phyloP scores from a whole-genome alignment of 2,797 vertebrate genomes.

The Rhyacichthys aspro region DNA sequence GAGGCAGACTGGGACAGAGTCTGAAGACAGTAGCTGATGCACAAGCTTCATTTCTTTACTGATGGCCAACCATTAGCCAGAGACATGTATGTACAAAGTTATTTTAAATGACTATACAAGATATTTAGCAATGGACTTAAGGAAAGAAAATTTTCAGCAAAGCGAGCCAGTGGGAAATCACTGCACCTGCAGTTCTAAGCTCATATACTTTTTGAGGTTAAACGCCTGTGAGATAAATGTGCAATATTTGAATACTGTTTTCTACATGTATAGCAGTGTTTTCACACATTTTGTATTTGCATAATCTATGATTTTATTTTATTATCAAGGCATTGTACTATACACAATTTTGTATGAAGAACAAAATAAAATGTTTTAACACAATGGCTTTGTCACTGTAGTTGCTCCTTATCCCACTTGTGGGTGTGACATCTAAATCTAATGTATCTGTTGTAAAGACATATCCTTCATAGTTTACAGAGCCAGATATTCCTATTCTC shows the following conservation, averaged over 20 bases:
- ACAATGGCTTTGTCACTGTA: background rate
- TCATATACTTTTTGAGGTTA: no score
- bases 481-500: constrained; percentile 45
- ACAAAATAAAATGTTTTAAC: constrained; percentile 22
- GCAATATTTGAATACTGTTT: no score
- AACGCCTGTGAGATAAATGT: no score
- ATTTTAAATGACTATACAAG: constrained; percentile 51
- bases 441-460: constrained; percentile 19
- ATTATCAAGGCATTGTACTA: constrained; percentile 54
- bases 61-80: constrained; percentile 45
- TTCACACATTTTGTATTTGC: constrained; percentile 35
- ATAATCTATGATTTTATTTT: constrained; percentile 65
- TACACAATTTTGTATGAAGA: constrained; percentile 59
- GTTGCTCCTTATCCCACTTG: constrained; percentile 27
- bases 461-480: constrained; percentile 66
- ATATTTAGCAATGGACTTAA: constrained; percentile 16
- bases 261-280: no score
- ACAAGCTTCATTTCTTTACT: constrained; percentile 42
- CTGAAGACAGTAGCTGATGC: constrained; percentile 48
- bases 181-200: background rate
- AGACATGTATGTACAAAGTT: constrained; percentile 28
- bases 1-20: constrained; percentile 46
- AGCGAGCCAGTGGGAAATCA: constrained; percentile 16
- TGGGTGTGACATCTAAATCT: constrained; percentile 28
- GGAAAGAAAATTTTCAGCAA: constrained; percentile 20